phyloP scores from a whole-genome alignment of 2,113 vertebrate species.

The Polypterus bichir region DNA sequence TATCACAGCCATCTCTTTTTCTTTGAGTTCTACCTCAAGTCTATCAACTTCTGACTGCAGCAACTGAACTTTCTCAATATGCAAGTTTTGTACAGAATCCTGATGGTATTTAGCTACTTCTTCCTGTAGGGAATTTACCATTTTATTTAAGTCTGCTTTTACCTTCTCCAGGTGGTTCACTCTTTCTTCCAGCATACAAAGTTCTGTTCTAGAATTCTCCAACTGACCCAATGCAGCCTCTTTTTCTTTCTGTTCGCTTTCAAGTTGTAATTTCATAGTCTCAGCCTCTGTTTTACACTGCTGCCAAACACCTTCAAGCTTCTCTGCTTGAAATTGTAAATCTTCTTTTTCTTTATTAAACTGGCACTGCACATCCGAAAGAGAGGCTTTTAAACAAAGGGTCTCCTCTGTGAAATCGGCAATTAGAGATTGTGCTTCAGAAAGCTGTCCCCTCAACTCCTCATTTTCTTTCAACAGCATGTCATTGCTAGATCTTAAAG shows the following conservation, averaged over 20 bases:
- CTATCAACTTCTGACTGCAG: slow-evolving; percentile 19
- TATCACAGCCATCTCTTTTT: slow-evolving; percentile 7
- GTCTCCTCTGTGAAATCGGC: slow-evolving; percentile 39
- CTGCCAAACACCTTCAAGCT: slow-evolving; percentile 7
- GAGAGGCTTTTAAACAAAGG: slow-evolving; percentile 22
- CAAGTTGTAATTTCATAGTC: slow-evolving; percentile 31
- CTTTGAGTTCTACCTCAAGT: slow-evolving; percentile 24
- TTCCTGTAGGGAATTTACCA: slow-evolving; percentile 11
- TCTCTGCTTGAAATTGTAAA: slow-evolving; percentile 17
- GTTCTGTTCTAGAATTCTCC: slow-evolving; percentile 34
- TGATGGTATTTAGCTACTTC: slow-evolving; percentile 9
- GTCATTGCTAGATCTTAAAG: slow-evolving; percentile 23
- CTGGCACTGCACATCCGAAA: slow-evolving; percentile 27
- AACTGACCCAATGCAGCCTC: slow-evolving; percentile 29
- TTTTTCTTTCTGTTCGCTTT: slow-evolving; percentile 42
- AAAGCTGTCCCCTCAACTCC: slow-evolving; percentile 30
- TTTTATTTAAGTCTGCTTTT: slow-evolving; percentile 31
- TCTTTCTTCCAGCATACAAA: slow-evolving; percentile 27
- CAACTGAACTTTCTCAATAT: slow-evolving; percentile 12
- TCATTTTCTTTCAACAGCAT: slow-evolving; percentile 29
- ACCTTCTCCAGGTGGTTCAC: slow-evolving; percentile 27
- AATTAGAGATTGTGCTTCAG: slow-evolving; percentile 26
- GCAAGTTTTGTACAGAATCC: not conserved
- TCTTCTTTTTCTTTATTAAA: slow-evolving; percentile 25
- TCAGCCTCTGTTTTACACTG: slow-evolving; percentile 26